These are phyloP conservation scores for Acrocera orbiculus DNA, from an alignment of 2,888 invertebrate species.

Conservation along the genomic window DNA sequence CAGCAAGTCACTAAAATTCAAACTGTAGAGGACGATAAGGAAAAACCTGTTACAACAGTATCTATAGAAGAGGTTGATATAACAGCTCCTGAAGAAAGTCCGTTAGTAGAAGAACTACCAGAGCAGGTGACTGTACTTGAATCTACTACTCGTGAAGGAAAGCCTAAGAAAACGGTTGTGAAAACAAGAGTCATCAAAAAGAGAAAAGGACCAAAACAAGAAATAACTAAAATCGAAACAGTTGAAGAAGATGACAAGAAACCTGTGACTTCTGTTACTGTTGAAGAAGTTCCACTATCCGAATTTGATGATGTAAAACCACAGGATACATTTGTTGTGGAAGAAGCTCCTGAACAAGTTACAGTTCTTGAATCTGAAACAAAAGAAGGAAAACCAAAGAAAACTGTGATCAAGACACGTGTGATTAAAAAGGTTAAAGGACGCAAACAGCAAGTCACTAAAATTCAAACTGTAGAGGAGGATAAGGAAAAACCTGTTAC, in stretches of 20 bases:
- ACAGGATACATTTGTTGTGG: slow-evolving; percentile 15
- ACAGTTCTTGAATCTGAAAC: slow-evolving; percentile 17
- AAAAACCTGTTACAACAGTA: slow-evolving; percentile 21
- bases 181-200: slow-evolving; percentile 20
- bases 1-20: slow-evolving; percentile 27
- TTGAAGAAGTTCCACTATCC: slow-evolving; percentile 18
- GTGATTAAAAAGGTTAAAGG: slow-evolving; percentile 22
- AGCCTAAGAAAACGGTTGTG: slow-evolving; percentile 20
- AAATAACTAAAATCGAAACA: slow-evolving; percentile 24
- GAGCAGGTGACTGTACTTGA: slow-evolving; percentile 16
- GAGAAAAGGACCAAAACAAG: slow-evolving; percentile 24
- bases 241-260: slow-evolving; percentile 24
- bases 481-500: slow-evolving; percentile 14
- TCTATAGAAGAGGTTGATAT: slow-evolving; percentile 22
- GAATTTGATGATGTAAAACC: slow-evolving; percentile 10
- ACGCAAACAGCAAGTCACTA: slow-evolving; percentile 26
- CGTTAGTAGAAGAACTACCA: slow-evolving; percentile 21
- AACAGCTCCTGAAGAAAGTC: slow-evolving; percentile 19
- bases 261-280: slow-evolving; percentile 28
- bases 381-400: slow-evolving; percentile 23
- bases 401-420: slow-evolving; percentile 18
- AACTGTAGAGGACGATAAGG: slow-evolving; percentile 27
- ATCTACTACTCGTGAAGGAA: slow-evolving; percentile 15
- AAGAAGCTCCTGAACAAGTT: slow-evolving; percentile 13
- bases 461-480: slow-evolving; percentile 25